These are phyloP conservation scores for Pemphredon lugubris DNA, from an alignment of 2,888 invertebrate genomes.

Conservation along the genomic window DNA sequence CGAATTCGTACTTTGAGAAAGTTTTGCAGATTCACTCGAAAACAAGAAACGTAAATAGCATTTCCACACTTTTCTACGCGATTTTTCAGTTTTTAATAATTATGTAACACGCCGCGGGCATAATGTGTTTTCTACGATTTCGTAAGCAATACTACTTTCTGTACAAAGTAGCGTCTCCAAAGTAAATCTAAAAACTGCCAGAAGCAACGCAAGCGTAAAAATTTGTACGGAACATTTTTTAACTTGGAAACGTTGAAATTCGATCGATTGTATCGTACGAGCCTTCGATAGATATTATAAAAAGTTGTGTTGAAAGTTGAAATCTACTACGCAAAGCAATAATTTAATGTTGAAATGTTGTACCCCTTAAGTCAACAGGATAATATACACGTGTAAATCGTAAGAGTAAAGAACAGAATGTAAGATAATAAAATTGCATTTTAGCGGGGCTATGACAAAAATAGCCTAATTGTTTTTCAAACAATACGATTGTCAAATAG, in stretches of 20 bases:
- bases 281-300: neutral
- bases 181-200: slow-evolving; percentile 39
- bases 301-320: neutral
- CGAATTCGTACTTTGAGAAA: no score
- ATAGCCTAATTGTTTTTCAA: no score
- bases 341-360: slow-evolving; percentile 16
- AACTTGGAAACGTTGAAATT: slow-evolving; percentile 2
- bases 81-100: slow-evolving; percentile 1
- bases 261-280: slow-evolving; percentile 19
- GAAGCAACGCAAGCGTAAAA: neutral
- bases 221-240: neutral
- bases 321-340: slow-evolving; percentile 1
- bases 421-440: no score
- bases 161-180: neutral
- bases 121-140: slow-evolving; percentile 6
- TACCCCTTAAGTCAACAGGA: no score
- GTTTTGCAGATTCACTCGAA: no score
- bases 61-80: slow-evolving; percentile 35
- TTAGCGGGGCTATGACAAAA: no score
- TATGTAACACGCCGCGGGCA: neutral
- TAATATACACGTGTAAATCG: no score
- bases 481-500: no score
- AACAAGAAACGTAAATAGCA: neutral
- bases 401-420: no score
- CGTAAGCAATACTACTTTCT: slow-evolving; percentile 2